Evolutionary conservation across 2,113 vertebrate species (phyloP).

Genomic region (Tupaia tana): DNA sequence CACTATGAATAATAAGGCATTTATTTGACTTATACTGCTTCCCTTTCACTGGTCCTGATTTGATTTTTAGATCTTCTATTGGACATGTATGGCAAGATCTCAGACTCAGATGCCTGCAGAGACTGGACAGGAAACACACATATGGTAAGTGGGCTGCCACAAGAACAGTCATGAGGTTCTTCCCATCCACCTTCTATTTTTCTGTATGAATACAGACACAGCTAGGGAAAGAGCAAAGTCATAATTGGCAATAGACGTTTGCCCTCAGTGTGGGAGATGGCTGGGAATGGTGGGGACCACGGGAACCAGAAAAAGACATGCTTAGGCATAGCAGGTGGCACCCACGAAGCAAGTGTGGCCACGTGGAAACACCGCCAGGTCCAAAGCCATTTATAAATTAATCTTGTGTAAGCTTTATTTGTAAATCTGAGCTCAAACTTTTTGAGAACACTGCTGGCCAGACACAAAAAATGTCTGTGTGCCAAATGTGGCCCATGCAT

Average conservation of each 20-base stretch:
- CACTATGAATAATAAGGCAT: not conserved
- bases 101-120: not conserved
- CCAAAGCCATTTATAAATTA: conserved; percentile 18
- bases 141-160: not conserved
- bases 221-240: not conserved
- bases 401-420: not conserved
- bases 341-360: not conserved
- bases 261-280: not conserved
- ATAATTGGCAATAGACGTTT: not conserved
- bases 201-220: not conserved
- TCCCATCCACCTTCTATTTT: not conserved
- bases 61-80: not conserved
- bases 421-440: not conserved
- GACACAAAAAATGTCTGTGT: conserved; percentile 8
- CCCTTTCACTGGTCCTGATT: not conserved
- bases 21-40: not conserved
- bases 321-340: not conserved
- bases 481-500: not conserved
- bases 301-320: not conserved
- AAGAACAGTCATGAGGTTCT: not conserved
- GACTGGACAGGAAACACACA: not conserved
- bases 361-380: not conserved
- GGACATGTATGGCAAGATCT: not conserved
- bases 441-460: not conserved
- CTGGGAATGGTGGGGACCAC: not conserved